Conservation (phyloP, 1,140 invertebrate genomes). For the Paraescarpia echinospica region DNA sequence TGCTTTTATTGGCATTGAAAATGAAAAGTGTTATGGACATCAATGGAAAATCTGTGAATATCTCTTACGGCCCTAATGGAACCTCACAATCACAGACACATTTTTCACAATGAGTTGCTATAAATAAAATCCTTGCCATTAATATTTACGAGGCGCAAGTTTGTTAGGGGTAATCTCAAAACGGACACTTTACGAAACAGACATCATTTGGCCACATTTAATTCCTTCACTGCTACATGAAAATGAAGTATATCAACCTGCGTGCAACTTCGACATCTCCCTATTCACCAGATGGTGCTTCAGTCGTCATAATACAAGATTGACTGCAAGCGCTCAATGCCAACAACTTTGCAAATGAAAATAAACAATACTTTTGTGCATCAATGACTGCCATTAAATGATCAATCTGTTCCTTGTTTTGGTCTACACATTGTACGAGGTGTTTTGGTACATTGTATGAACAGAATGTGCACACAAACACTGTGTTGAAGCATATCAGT, state of each 20-base stretch:
- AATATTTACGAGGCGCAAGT: background rate
- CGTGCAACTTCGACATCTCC: too few species aligned
- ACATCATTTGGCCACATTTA: background rate
- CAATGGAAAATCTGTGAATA: background rate
- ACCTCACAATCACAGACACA: background rate
- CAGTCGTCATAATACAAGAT: too few species aligned
- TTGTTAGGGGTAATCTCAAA: background rate
- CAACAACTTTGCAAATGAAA: too few species aligned
- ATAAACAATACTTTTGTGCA: too few species aligned
- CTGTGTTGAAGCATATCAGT: background rate
- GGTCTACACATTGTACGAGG: background rate
- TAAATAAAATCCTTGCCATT: background rate
- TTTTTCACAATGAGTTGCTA: background rate
- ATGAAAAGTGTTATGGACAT: background rate
- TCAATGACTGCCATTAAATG: too few species aligned
- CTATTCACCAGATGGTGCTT: too few species aligned
- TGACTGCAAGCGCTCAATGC: too few species aligned
- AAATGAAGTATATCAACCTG: background rate
- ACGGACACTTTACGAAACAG: background rate
- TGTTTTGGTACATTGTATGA: background rate
- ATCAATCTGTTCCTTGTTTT: background rate
- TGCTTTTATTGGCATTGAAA: background rate
- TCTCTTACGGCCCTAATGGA: background rate
- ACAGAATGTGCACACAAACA: background rate
- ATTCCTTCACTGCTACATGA: background rate